These are phyloP conservation scores for Triops cancriformis DNA, from an alignment of 1,140 invertebrate genomes.

Conservation along the genomic window DNA sequence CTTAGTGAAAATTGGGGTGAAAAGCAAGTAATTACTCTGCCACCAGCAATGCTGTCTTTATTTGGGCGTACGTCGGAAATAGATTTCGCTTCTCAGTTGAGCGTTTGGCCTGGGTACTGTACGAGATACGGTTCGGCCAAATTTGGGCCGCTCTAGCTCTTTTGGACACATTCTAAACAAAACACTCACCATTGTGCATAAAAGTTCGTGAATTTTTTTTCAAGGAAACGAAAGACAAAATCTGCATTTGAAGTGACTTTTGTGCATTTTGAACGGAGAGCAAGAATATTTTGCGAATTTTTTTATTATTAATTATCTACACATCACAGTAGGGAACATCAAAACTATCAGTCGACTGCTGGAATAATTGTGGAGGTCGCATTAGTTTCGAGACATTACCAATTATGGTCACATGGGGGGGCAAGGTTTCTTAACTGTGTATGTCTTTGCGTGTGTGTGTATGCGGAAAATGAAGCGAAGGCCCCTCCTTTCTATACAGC, in stretches of 20 bases:
- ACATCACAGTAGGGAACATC: background rate
- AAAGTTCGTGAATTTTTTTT: background rate
- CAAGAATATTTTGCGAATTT: background rate
- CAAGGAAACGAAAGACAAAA: background rate
- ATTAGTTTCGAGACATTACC: background rate
- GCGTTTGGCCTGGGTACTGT: background rate
- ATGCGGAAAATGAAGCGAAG: background rate
- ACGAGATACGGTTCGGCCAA: background rate
- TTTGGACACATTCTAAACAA: background rate
- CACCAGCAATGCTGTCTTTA: constrained; percentile 2
- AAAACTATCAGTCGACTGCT: background rate
- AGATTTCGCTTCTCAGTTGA: background rate
- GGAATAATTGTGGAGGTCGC: background rate
- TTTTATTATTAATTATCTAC: background rate
- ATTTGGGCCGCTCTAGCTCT: background rate
- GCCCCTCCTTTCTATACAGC: background rate
- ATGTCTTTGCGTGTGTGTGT: background rate
- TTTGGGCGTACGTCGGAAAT: constrained; percentile 12
- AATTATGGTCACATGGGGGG: background rate
- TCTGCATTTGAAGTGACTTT: background rate
- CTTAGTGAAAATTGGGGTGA: background rate
- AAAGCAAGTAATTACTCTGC: background rate
- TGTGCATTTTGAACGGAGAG: too few species aligned
- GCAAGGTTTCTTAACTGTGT: background rate
- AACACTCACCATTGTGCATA: background rate